Percentiles rank a stretch among this genome's conserved stretches.
These are phyloP conservation scores for Hyphantria cunea DNA, from an alignment of 1,140 invertebrate species.

Conservation along the genomic window DNA sequence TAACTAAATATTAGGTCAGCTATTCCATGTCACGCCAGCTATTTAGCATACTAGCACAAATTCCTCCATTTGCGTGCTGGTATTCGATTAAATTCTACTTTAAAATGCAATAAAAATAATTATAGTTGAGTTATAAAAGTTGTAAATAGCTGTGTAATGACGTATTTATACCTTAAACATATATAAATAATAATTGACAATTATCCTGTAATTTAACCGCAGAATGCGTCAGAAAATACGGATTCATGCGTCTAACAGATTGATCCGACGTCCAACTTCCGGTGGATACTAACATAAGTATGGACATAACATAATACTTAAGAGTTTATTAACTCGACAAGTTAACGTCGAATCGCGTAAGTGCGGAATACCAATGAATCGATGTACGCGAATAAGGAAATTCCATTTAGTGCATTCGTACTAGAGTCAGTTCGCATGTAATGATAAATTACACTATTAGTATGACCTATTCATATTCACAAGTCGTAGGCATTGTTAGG, in stretches of 20 bases:
- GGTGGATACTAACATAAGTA: constrained; percentile 40
- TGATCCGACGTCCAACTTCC: constrained; percentile 50
- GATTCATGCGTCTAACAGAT: constrained; percentile 34
- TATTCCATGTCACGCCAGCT: constrained; percentile 41
- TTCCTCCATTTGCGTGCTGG: constrained; percentile 42
- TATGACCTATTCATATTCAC: constrained; percentile 35
- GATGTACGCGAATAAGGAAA: constrained; percentile 71
- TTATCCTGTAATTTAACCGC: not conserved
- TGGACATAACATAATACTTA: constrained; percentile 46
- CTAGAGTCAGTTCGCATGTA: constrained; percentile 21
- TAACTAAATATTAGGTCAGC: constrained; percentile 30
- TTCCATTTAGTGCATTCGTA: constrained; percentile 62
- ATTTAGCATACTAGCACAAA: constrained; percentile 50
- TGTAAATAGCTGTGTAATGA: too few species aligned
- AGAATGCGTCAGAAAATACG: constrained; percentile 26
- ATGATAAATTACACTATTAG: constrained; percentile 23
- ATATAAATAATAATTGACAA: constrained; percentile 12
- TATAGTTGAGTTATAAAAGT: not conserved
- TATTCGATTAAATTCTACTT: constrained; percentile 6
- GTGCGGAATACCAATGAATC: constrained; percentile 71
- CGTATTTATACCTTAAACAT: too few species aligned
- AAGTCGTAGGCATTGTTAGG: constrained; percentile 12
- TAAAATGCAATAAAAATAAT: not conserved
- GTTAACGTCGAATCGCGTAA: constrained; percentile 40
- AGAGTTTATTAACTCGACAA: constrained; percentile 54